These are phyloP conservation scores for Monomorium pharaonis DNA, from an alignment of 1,140 invertebrate genomes.

Conservation along the genomic window DNA sequence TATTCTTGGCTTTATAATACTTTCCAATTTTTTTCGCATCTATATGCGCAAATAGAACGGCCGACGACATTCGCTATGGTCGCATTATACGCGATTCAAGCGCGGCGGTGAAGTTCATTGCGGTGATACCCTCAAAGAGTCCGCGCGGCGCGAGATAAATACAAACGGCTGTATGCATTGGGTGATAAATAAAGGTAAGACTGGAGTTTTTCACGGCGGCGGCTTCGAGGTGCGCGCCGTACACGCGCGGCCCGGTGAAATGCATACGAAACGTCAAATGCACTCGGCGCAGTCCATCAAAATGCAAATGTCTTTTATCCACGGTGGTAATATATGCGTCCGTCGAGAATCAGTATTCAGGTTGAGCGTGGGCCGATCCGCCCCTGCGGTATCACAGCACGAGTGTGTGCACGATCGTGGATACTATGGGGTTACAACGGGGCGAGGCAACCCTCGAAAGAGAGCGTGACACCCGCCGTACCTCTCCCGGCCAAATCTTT, in stretches of 20 bases:
- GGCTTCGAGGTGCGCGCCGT: constrained; percentile 5
- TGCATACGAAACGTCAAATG: constrained; percentile 82
- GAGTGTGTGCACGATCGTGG: constrained; percentile 35
- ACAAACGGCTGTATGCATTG: constrained; percentile 58
- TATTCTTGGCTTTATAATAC: neutral
- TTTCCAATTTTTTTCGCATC: neutral
- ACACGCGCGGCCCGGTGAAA: constrained; percentile 64
- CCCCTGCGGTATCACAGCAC: constrained; percentile 65
- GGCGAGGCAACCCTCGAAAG: constrained; percentile 63
- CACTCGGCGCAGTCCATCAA: constrained; percentile 81
- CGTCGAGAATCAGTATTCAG: constrained; percentile 81
- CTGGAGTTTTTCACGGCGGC: constrained; percentile 45
- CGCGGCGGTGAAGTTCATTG: neutral
- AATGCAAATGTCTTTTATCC: constrained; percentile 82
- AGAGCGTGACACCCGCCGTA: constrained; percentile 37
- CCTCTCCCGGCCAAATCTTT: constrained; percentile 72
- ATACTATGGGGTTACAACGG: constrained; percentile 52
- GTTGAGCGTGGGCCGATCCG: constrained; percentile 74
- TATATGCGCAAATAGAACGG: neutral
- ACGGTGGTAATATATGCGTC: constrained; percentile 79
- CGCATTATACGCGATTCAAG: neutral
- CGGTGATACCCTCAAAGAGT: constrained; percentile 38
- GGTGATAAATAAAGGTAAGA: constrained; percentile 64
- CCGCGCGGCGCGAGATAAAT: constrained; percentile 63
- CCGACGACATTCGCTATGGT: neutral